A percentile compares a stretch with the other conserved stretches of the same genome.
Conservation (phyloP, 2,888 invertebrate genomes). For the Xestia ashworthii region DNA sequence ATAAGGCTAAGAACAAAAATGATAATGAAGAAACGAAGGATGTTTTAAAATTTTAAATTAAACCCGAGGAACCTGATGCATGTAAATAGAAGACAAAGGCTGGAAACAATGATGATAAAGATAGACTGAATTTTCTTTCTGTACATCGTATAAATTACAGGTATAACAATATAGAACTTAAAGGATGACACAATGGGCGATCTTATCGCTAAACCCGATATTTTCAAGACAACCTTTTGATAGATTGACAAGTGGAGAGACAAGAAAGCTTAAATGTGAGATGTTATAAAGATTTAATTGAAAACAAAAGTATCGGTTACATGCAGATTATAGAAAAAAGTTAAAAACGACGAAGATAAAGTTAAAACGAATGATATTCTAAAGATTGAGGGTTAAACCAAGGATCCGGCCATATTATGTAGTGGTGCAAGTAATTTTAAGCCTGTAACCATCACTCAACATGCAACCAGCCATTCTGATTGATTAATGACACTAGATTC, state of each 20-base stretch:
- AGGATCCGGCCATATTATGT: neutral
- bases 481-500: conserved; percentile 2
- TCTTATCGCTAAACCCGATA: neutral
- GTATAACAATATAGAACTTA: neutral
- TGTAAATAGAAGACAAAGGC: neutral
- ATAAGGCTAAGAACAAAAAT: neutral
- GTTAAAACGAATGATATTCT: neutral
- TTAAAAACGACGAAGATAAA: too few species aligned
- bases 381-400: neutral
- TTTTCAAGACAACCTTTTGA: neutral
- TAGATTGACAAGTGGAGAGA: neutral
- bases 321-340: neutral
- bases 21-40: neutral
- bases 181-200: neutral
- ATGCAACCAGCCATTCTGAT: neutral
- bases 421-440: neutral
- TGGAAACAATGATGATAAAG: neutral
- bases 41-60: neutral
- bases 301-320: neutral
- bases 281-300: neutral
- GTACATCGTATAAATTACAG: too few species aligned
- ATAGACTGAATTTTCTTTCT: neutral
- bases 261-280: neutral
- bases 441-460: neutral
- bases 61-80: neutral